Evolutionary conservation across 2,888 invertebrate genomes (phyloP).

Genomic region (Dendrolimus houi): DNA sequence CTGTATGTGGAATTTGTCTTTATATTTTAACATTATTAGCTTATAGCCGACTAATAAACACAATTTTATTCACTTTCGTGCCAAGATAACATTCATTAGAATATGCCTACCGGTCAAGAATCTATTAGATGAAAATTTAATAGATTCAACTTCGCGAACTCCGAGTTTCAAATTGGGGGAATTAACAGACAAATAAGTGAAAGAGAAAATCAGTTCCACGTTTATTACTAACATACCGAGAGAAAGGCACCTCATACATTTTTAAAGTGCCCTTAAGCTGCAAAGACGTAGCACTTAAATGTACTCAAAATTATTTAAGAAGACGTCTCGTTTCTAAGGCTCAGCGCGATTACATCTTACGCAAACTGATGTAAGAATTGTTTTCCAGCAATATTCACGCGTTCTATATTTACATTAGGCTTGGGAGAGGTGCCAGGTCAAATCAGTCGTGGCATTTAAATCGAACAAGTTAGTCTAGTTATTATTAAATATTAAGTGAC

Average conservation of each 20-base stretch:
- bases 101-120: too few species aligned
- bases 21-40: too few species aligned
- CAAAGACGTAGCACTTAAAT: slow-evolving; percentile 11
- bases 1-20: too few species aligned
- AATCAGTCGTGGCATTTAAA: slow-evolving; percentile 25
- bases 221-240: too few species aligned
- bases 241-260: slow-evolving; percentile 20
- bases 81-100: too few species aligned
- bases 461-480: slow-evolving; percentile 20
- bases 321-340: not conserved
- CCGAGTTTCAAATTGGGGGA: too few species aligned
- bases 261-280: slow-evolving; percentile 38
- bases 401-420: slow-evolving; percentile 55
- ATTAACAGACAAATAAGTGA: too few species aligned
- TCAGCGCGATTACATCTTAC: slow-evolving; percentile 19
- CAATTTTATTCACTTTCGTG: too few species aligned
- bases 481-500: slow-evolving; percentile 14
- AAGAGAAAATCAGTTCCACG: too few species aligned
- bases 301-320: slow-evolving; percentile 17
- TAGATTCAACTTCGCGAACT: too few species aligned
- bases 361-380: slow-evolving; percentile 42
- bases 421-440: slow-evolving; percentile 61
- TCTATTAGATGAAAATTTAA: too few species aligned
- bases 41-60: too few species aligned
- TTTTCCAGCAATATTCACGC: slow-evolving; percentile 49